A percentile compares a stretch with the other conserved stretches of the same genome.
phyloP scores from a whole-genome alignment of 2,113 vertebrate genomes.

The Antigone vipio region DNA sequence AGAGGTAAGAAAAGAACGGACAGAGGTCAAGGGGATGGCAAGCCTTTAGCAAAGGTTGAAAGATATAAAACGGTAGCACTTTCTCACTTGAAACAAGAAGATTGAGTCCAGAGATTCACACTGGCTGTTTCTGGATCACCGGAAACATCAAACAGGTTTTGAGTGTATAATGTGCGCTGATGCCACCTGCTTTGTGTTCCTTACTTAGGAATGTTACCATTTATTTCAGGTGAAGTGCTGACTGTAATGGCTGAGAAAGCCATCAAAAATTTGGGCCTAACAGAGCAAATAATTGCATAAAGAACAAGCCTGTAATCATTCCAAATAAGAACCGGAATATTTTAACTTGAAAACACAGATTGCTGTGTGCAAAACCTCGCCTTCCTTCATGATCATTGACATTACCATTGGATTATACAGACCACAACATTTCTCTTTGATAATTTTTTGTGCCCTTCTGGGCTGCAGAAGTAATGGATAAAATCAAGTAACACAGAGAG shows the following conservation, averaged over 20 bases:
- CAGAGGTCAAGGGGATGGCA: background rate
- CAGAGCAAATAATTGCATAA: conserved; percentile 38
- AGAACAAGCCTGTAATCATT: conserved; percentile 14
- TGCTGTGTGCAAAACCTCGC: background rate
- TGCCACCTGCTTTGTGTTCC: background rate
- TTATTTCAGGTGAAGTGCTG: background rate
- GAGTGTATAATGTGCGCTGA: background rate
- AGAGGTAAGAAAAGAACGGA: background rate
- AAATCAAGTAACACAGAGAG: background rate
- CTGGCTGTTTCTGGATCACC: background rate
- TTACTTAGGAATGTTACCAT: background rate
- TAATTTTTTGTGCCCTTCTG: background rate
- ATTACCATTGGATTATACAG: background rate
- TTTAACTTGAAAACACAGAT: conserved; percentile 1
- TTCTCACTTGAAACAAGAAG: background rate
- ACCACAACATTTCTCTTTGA: background rate
- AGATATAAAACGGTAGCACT: background rate
- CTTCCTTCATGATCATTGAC: background rate
- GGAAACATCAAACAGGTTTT: background rate
- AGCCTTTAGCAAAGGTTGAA: background rate
- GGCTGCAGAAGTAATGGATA: background rate
- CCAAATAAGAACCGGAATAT: background rate
- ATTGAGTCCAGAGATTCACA: background rate
- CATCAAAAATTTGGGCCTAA: background rate
- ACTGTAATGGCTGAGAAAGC: background rate